Evolutionary conservation across 2,113 vertebrate genomes (phyloP).

Genomic region (Sigmodon hispidus): DNA sequence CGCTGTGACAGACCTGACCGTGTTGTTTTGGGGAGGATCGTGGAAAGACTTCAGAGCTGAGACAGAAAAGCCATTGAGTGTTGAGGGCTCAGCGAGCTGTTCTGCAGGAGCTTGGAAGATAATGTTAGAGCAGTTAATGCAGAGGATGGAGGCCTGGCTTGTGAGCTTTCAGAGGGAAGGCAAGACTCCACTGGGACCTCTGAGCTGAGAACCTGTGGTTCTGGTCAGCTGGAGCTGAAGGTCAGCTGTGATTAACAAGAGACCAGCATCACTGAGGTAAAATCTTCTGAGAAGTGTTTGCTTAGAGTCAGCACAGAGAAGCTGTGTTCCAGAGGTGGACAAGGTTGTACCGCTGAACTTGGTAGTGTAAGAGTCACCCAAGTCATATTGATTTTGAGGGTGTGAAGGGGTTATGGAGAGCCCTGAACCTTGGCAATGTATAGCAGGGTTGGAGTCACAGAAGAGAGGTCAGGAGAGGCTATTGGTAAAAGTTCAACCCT

Average conservation of each 20-base stretch:
- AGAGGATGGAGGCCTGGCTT: background rate
- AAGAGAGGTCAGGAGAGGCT: background rate
- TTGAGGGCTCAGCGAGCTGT: background rate
- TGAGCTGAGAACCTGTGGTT: background rate
- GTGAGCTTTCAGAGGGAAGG: background rate
- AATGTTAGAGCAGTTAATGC: too few relatives aligned
- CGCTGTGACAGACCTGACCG: background rate
- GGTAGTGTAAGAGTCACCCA: background rate
- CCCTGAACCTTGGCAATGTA: background rate
- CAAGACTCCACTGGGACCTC: background rate
- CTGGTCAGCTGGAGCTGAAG: background rate
- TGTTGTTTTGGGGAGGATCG: background rate
- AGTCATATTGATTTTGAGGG: background rate
- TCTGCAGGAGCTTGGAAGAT: background rate
- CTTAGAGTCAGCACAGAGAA: background rate
- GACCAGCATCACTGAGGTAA: background rate
- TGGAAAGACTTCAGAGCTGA: background rate
- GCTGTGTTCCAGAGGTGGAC: too few relatives aligned
- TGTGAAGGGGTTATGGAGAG: background rate
- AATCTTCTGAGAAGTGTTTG: background rate
- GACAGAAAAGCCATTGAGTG: background rate
- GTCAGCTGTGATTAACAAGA: background rate
- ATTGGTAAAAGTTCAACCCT: background rate
- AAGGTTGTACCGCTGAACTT: too few relatives aligned
- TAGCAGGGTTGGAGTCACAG: background rate